Evolutionary conservation across 2,888 invertebrate genomes (phyloP).

Genomic region (Xestia xanthographa): DNA sequence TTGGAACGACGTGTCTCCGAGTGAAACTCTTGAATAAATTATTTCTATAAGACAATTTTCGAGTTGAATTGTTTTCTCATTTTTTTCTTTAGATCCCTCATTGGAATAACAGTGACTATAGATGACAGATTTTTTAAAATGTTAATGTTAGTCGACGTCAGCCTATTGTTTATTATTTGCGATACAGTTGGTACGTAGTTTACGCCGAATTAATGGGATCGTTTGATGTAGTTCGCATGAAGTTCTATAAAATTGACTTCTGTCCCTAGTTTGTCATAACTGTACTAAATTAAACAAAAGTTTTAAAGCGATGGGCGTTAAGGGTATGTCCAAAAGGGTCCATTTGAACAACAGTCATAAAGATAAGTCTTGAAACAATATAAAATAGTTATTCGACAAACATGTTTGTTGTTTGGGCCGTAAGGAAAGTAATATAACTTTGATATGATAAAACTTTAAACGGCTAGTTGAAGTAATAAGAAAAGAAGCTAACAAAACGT

Average conservation of each 20-base stretch:
- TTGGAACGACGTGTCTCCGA: slow-evolving; percentile 40
- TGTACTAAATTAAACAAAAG: background rate
- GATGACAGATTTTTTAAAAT: background rate
- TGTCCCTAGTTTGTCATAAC: background rate
- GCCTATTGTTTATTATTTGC: background rate
- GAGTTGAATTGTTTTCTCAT: slow-evolving; percentile 37
- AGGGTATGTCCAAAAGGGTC: background rate
- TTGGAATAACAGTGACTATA: background rate
- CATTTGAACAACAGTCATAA: slow-evolving; percentile 18
- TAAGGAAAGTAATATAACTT: slow-evolving; percentile 54
- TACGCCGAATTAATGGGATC: background rate
- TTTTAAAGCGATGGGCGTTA: background rate
- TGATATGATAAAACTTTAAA: slow-evolving; percentile 57
- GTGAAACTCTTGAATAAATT: slow-evolving; percentile 52
- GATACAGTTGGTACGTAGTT: background rate
- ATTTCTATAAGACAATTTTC: slow-evolving; percentile 48
- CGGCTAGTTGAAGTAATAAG: slow-evolving; percentile 29
- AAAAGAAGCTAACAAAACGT: slow-evolving; percentile 30
- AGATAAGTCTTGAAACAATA: slow-evolving; percentile 16
- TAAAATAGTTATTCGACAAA: slow-evolving; percentile 45
- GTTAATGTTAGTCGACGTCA: background rate
- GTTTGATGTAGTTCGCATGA: background rate
- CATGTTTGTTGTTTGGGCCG: slow-evolving; percentile 47
- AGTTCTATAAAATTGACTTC: background rate
- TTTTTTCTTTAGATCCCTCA: slow-evolving; percentile 9